A percentile compares a stretch with the other conserved stretches of the same genome.
These are phyloP conservation scores for Apamea anceps DNA, from an alignment of 2,888 invertebrate genomes.

Conservation along the genomic window DNA sequence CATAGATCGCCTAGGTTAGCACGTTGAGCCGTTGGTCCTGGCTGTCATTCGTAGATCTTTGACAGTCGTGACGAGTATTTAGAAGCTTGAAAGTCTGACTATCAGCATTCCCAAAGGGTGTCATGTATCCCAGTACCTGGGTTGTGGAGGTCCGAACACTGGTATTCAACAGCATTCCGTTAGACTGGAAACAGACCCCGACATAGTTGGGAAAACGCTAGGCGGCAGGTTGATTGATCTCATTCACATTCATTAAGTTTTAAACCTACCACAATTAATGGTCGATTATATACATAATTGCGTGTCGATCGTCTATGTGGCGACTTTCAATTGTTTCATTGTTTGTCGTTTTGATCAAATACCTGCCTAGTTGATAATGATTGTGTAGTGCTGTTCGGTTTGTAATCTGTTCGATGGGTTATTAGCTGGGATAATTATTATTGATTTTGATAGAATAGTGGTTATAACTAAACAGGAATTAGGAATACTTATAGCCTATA, in stretches of 20 bases:
- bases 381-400: conserved; percentile 13
- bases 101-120: no score
- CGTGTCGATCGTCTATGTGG: conserved; percentile 22
- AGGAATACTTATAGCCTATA: no score
- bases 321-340: conserved; percentile 19
- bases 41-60: not conserved
- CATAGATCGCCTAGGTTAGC: not conserved
- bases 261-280: conserved; percentile 8
- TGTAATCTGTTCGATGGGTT: conserved; percentile 22
- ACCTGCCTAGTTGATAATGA: conserved; percentile 9
- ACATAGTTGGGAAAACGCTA: no score
- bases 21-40: not conserved
- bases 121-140: not conserved
- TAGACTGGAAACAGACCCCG: not conserved
- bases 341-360: conserved; percentile 36
- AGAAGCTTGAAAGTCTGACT: not conserved
- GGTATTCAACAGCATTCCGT: not conserved
- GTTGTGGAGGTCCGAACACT: not conserved
- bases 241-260: conserved; percentile 8
- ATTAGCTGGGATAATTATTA: not conserved
- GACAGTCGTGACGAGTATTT: not conserved
- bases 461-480: not conserved
- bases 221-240: not conserved
- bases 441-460: not conserved
- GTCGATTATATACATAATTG: conserved; percentile 33